Base-by-base conservation (phyloP, 2,888 invertebrate species). In the Scaptomyza flava region DNA sequence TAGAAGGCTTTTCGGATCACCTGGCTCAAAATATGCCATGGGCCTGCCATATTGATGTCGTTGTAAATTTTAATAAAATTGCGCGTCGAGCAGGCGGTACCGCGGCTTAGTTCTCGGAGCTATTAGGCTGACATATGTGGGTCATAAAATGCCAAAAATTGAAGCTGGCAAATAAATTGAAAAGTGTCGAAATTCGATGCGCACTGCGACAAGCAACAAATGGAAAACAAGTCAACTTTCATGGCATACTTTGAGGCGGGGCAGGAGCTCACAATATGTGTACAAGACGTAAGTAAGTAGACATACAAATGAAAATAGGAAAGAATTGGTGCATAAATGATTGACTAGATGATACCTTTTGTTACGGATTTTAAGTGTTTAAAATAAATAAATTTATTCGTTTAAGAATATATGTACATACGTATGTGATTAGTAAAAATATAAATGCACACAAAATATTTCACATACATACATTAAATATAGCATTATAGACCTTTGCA, bases 141-240 rank as follows among this genome's bases (percentile, higher is more conserved):
- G 65, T 58, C 68, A 73, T 81, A 75, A 75, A 77, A 75, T 46
- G 47, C 17, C 43, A 56, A 70, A 17, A 68, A 56, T 41, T 43
- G 50, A 9, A 60, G 53, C 57, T 60, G 51, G 57, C 58, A 54
- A 53, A 56, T 60, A 70, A 65, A 74, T 63, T 70, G 70, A 66
- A 41, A 77, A 69, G 62, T 54, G 52, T 34, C 45, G 38, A 56
- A 62, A 62, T 36, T 64, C 53, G 50, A 60, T 68, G 77, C 81
- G 81, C 78, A 80, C 43, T 77, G 78, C 78, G 79, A 65, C 73
- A 80, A 56, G 53, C 72, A 58, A 53, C 64, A 68, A 75, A 72
- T 74, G 80, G 74, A 65, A 79, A 72, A 75, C 67, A 65, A 81
- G 68, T 81, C 63, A 68, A 76, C 69, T 80, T 80, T 80, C 73